Base-by-base conservation (phyloP, 2,113 vertebrate genomes). In the Mormoops blainvillei region DNA sequence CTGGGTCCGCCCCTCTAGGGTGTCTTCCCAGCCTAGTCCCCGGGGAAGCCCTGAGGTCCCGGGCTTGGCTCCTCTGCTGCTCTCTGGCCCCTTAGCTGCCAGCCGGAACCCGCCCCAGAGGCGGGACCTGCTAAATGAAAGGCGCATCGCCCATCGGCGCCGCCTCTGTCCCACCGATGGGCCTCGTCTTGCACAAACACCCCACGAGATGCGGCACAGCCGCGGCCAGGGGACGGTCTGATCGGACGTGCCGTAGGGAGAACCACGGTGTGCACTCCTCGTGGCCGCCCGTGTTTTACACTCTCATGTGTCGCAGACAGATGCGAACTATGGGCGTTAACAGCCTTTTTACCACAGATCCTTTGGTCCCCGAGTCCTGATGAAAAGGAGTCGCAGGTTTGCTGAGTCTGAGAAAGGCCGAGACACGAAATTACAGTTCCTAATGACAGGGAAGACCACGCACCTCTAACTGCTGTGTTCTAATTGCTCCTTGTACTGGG, bases 391-490 rank as follows among this genome's bases (percentile, higher is more conserved):
- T 14, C 65, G 15, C 26, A 52, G 24, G 19, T 58, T 38, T 56
- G 4, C 5, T 82, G 20, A 28, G 24, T 80, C 28, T n/a, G 48
- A 86, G 20, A 38, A 89, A 68, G 68, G 5, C 24, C 0, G 26
- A 4, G 58, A 12, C 24, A 4, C 0, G 24, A 12, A 4, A 9
- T 26, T 26, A 28, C 58, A 26, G 24, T 1, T 24, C 10, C 58
- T 12, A 26, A 3, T 28, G 0, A 12, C 24, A 28, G 58, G 56
- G 28, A 26, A 26, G 4, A 9, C 10, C 3, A 4, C 11, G 3
- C 10, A 2, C 58, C 26, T 28, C 12, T 26, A 22, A 12, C 24
- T 11, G 10, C 6, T 5, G 8, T 22, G 12, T 65, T 89, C 16
- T 48, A 11, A 28, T 38, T 16, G 9, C 33, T 31, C 70, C 19